Conservation (phyloP, 1,140 invertebrate genomes). For the Lysiphlebus fabarum region DNA sequence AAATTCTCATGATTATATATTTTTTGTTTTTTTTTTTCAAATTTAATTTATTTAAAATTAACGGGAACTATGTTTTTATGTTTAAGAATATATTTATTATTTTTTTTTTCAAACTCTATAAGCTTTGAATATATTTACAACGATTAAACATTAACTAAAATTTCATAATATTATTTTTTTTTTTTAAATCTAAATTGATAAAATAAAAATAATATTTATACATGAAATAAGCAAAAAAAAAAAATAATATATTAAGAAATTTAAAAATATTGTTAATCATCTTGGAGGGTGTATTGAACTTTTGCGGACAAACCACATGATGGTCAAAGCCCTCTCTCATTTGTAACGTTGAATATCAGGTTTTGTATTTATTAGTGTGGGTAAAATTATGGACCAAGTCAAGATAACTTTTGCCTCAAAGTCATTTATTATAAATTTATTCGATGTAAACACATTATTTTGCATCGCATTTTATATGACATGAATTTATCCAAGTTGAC, state of each 20-base stretch:
- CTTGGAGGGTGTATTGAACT: constrained; percentile 23
- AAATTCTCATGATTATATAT: too few species aligned
- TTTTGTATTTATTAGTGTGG: constrained; percentile 19
- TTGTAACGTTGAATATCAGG: constrained; percentile 7
- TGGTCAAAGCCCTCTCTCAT: constrained; percentile 24
- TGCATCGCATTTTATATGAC: too few species aligned
- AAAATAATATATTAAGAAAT: constrained; percentile 1
- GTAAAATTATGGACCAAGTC: constrained; percentile 19
- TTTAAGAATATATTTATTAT: not conserved
- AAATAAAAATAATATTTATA: too few species aligned
- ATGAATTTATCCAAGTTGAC: too few species aligned
- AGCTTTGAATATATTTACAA: constrained; percentile 2
- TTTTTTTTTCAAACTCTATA: too few species aligned
- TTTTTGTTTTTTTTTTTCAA: not conserved
- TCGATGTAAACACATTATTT: too few species aligned
- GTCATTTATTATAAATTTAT: constrained; percentile 4
- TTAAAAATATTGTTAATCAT: constrained; percentile 2
- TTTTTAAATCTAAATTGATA: too few species aligned
- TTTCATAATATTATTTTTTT: not conserved
- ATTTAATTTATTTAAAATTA: not conserved
- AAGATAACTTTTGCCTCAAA: too few species aligned
- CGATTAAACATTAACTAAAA: not conserved
- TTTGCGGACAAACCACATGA: constrained; percentile 10
- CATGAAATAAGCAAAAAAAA: too few species aligned
- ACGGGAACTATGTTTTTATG: not conserved